Conservation (phyloP, 2,113 vertebrate genomes). For the Cyanistes caeruleus region DNA sequence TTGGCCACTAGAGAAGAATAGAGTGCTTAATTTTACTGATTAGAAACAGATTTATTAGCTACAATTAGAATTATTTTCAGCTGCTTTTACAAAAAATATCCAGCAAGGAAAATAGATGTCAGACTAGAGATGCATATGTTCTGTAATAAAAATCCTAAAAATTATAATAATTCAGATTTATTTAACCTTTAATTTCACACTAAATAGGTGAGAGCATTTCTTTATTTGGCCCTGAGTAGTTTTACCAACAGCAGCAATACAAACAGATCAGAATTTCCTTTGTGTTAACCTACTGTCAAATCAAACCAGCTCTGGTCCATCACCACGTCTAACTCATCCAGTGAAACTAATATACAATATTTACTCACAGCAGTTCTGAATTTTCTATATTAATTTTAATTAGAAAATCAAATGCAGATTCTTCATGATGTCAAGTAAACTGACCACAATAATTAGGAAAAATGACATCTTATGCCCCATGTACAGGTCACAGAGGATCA, state of each 20-base stretch:
- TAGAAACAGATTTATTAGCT: not conserved
- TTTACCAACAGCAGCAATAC: not conserved
- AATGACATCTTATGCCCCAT: not conserved
- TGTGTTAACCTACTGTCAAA: not conserved
- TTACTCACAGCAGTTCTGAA: not conserved
- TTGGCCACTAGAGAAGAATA: not conserved
- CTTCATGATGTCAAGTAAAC: not conserved
- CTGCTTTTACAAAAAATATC: not conserved
- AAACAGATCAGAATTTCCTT: not conserved
- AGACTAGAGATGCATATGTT: not conserved
- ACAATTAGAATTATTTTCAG: not conserved
- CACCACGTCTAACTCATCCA: not conserved
- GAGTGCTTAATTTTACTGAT: not conserved
- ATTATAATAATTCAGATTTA: not conserved
- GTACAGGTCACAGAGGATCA: not conserved
- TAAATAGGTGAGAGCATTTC: not conserved
- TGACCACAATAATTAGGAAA: conserved; percentile 27
- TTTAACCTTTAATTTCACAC: not conserved
- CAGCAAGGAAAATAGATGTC: not conserved
- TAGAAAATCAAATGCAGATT: not conserved
- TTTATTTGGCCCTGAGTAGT: not conserved
- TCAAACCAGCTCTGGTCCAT: not conserved
- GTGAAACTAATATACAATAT: not conserved
- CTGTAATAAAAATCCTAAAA: not conserved
- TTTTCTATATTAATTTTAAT: not conserved